Conservation (phyloP, 37 sponge, comb jelly and placozoan genomes). For the Geodia barretti region DNA sequence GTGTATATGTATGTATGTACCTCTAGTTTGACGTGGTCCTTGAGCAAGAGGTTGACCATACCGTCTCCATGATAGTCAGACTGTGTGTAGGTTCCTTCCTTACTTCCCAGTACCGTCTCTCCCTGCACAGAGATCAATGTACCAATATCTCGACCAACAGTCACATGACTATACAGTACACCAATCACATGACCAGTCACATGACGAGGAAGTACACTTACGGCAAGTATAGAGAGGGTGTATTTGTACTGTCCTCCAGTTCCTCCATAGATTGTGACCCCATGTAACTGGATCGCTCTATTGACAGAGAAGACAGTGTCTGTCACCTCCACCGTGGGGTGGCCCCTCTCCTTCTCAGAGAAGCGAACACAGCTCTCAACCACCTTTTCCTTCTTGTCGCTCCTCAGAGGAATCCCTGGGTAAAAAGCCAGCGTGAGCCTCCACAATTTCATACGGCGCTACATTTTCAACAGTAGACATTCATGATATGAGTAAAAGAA, state of each 20-base stretch:
- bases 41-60: constrained; percentile 42
- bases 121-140: background rate
- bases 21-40: constrained; percentile 40
- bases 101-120: background rate
- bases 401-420: constrained; percentile 28
- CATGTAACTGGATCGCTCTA: constrained; percentile 59
- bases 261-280: constrained; percentile 50
- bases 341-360: constrained; percentile 29
- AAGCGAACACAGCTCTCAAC: constrained; percentile 48
- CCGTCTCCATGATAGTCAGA: constrained; percentile 37
- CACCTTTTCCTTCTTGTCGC: constrained; percentile 47
- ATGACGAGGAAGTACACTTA: too few species aligned
- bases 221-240: constrained; percentile 30
- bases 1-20: background rate
- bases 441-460: too few species aligned
- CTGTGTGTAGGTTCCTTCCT: constrained; percentile 23
- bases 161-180: too few species aligned
- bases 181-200: too few species aligned
- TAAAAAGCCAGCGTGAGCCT: too few species aligned
- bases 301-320: constrained; percentile 67
- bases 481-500: too few species aligned
- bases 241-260: constrained; percentile 43
- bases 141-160: background rate
- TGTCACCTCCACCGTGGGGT: constrained; percentile 38
- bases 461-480: too few species aligned